Evolutionary conservation across 2,888 invertebrate genomes (phyloP), one percentile per base, ranked within the genome.

Genomic region (Agrochola macilenta): DNA sequence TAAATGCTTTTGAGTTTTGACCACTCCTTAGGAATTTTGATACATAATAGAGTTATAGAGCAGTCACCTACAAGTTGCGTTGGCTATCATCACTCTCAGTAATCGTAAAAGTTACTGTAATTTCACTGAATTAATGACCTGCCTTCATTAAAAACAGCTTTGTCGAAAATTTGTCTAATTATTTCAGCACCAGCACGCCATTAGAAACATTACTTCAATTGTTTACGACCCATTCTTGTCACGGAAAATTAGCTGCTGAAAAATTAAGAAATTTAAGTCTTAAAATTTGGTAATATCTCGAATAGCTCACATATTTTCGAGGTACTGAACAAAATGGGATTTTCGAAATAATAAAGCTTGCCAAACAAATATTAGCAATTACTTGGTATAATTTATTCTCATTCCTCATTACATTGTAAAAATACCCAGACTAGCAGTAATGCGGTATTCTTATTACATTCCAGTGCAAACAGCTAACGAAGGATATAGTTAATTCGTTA

Each of bases 141-240:
- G 43, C n/a, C 20, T 35, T 52, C 61, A 75, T 75, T 60, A 58
- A 12, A 43, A 85, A 75, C 26, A 54, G 26, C 54, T 75, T 11
- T 43, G 35, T 60, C 30, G n/a, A 35, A 49, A 66, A 71, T 78
- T 52, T n/a, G 74, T 78, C 39, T 74, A 74, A 83, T 83, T 86
- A 78, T 58, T 71, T 60, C 30, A 69, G 5, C 60, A 54, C 12
- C 39, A 20, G 49, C 73, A 30, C 64, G 74, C 60, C 57, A 65
- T 71, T 79, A 70, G 0, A 8, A 35, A 23, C 69, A 69, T 82
- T 75, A 74, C 39, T 23, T 30, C 57, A 82, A 83, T 69, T 61
- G 73, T 86, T 86, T 46, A 65, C 73, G 70, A 52, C 39, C 64
- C 73, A 61, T 65, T 86, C 30, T 14, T 61, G 60, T 64, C 71